These are phyloP conservation scores for Calliopum simillimum DNA, from an alignment of 2,888 invertebrate genomes.

Conservation along the genomic window DNA sequence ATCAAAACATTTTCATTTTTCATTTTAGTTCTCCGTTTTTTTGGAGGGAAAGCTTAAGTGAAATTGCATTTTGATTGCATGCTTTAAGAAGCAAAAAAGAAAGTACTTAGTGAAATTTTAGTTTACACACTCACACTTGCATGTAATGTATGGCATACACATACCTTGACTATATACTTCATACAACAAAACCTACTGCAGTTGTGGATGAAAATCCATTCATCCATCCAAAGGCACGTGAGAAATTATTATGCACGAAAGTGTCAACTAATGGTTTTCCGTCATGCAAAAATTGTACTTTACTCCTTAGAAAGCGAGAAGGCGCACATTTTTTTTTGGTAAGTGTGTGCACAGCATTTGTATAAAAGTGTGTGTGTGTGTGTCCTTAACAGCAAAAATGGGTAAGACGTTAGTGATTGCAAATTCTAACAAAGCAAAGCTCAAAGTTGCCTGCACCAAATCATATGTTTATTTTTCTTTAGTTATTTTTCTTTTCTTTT, in stretches of 20 bases:
- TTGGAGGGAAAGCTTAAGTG: slow-evolving; percentile 4
- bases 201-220: slow-evolving; percentile 10
- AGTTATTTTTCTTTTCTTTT: too few species aligned
- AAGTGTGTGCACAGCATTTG: too few species aligned
- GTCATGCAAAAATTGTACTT: slow-evolving; percentile 45
- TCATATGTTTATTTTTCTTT: slow-evolving; percentile 4
- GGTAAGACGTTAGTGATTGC: background rate
- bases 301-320: too few species aligned
- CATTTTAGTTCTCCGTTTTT: background rate
- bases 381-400: too few species aligned
- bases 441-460: background rate
- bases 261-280: slow-evolving; percentile 52
- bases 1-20: too few species aligned
- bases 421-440: background rate
- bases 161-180: background rate
- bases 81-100: background rate
- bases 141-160: background rate
- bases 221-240: slow-evolving; percentile 29
- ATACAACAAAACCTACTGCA: background rate
- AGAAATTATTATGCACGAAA: slow-evolving; percentile 47
- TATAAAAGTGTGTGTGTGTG: background rate
- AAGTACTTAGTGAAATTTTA: background rate
- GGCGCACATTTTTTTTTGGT: too few species aligned
- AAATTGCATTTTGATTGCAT: slow-evolving; percentile 26
- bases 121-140: background rate